These are phyloP conservation scores for Rhinoptilus africanus DNA, from an alignment of 2,113 vertebrate genomes.

Conservation along the genomic window DNA sequence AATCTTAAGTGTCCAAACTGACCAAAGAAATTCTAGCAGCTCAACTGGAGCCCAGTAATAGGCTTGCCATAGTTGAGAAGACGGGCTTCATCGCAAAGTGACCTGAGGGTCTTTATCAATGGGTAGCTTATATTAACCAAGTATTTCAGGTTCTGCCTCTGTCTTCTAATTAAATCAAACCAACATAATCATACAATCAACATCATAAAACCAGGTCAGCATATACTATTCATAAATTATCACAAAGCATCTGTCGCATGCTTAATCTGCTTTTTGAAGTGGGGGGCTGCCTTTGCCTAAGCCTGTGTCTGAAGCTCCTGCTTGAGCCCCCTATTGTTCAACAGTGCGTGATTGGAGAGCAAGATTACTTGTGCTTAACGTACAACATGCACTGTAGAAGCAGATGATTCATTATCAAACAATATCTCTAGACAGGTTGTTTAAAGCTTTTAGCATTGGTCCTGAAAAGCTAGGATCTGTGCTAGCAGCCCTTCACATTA, in stretches of 20 bases:
- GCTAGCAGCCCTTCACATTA: neutral
- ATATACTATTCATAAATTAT: neutral
- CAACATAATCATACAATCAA: neutral
- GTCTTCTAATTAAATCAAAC: slow-evolving; percentile 23
- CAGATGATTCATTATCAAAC: neutral
- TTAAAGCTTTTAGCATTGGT: neutral
- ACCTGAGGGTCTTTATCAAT: neutral
- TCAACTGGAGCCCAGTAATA: neutral
- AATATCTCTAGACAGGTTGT: neutral
- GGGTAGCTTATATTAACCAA: neutral
- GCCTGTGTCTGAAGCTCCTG: neutral
- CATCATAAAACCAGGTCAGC: slow-evolving; percentile 21
- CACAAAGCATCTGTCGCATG: neutral
- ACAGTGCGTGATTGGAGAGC: neutral
- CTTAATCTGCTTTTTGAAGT: slow-evolving; percentile 43
- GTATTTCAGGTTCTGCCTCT: neutral
- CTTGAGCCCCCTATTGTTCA: neutral
- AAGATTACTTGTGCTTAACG: neutral
- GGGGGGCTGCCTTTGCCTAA: slow-evolving; percentile 5
- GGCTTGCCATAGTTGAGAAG: neutral
- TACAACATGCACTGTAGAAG: neutral
- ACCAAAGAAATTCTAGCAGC: neutral
- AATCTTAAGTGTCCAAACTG: neutral
- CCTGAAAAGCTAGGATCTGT: neutral
- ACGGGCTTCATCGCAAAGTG: neutral